These are phyloP conservation scores for Zonitis immaculata DNA, from an alignment of 2,888 invertebrate genomes.

Conservation along the genomic window DNA sequence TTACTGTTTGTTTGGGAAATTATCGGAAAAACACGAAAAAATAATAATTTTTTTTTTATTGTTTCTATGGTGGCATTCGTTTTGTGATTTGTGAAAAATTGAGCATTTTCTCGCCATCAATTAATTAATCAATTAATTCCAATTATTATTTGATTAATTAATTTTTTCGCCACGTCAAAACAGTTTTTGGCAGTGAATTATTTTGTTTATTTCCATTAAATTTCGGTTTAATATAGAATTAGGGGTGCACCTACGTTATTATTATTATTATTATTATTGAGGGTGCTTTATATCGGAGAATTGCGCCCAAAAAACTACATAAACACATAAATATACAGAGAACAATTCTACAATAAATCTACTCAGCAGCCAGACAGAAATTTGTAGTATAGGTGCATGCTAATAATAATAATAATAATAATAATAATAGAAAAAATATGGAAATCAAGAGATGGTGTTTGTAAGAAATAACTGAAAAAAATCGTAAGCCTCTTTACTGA, in stretches of 20 bases:
- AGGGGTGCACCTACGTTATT: not conserved
- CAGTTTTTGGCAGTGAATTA: no score
- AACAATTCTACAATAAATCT: constrained; percentile 34
- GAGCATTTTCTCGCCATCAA: not conserved
- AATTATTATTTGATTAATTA: not conserved
- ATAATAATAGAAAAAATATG: not conserved
- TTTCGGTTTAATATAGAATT: constrained; percentile 13
- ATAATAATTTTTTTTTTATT: not conserved
- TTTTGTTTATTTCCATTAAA: no score
- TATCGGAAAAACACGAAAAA: not conserved
- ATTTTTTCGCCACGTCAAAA: no score
- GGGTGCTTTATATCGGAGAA: no score
- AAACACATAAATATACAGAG: constrained; percentile 33
- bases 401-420: constrained; percentile 20
- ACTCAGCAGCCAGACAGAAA: constrained; percentile 35
- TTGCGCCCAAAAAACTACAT: constrained; percentile 14
- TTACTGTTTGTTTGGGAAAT: not conserved
- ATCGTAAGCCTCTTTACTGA: not conserved
- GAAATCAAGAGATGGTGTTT: not conserved
- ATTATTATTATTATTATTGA: no score
- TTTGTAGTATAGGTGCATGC: constrained; percentile 40
- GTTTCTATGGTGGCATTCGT: no score
- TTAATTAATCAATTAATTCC: not conserved
- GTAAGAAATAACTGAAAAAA: not conserved
- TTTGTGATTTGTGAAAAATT: not conserved